Conservation (phyloP, 37 sponge, comb jelly and placozoan genomes). For the Diacarnus erythraeanus region DNA sequence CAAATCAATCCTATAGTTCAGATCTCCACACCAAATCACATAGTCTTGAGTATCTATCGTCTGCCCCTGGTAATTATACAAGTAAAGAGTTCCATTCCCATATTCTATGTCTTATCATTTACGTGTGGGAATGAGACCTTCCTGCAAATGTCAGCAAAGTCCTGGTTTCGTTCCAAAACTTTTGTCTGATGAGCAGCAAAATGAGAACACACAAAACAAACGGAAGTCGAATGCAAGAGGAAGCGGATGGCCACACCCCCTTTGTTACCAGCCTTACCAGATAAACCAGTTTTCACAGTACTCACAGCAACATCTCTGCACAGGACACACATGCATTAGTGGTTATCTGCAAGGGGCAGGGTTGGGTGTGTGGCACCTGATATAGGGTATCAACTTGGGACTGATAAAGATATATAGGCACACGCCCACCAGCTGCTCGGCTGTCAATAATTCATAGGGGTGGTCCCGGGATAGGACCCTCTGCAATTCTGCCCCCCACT, state of each 20-base stretch:
- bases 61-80: conserved; percentile 56
- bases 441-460: conserved; percentile 83
- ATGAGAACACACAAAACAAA: conserved; percentile 98
- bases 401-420: conserved; percentile 94
- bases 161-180: conserved; percentile 86
- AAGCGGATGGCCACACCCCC: conserved; percentile 94
- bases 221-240: conserved; percentile 77
- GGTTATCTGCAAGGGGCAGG: background rate
- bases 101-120: background rate
- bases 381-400: conserved; percentile 79
- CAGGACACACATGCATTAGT: background rate
- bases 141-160: conserved; percentile 82
- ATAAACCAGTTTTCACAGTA: conserved; percentile 96
- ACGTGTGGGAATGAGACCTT: conserved; percentile 76
- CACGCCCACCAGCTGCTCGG: conserved; percentile 96
- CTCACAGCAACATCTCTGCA: conserved; percentile 75
- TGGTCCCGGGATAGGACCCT: conserved; percentile 74
- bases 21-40: conserved; percentile 99
- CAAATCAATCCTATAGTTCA: conserved; percentile 98
- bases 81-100: background rate
- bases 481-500: conserved; percentile 93
- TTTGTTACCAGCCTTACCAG: conserved; percentile 96
- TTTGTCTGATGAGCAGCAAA: conserved; percentile 96
- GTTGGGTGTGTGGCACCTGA: conserved; percentile 59
- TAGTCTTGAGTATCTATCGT: conserved; percentile 89